These are phyloP conservation scores for Cryptoblepharus egeriae DNA, from an alignment of 2,797 vertebrate genomes.

Conservation along the genomic window DNA sequence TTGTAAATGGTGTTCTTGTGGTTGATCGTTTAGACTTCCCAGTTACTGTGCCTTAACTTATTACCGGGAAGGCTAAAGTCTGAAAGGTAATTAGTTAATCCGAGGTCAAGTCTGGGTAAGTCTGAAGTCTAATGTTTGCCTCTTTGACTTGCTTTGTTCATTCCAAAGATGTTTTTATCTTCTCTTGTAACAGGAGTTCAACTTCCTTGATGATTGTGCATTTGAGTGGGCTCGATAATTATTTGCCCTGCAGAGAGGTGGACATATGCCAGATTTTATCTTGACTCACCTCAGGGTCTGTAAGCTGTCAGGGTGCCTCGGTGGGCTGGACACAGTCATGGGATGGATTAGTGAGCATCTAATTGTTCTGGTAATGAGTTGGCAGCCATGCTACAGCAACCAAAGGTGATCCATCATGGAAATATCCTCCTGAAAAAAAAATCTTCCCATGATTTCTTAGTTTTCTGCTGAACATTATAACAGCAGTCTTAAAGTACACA, in stretches of 20 bases:
- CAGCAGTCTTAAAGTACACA: slow-evolving; percentile 15
- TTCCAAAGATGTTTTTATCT: slow-evolving; percentile 2
- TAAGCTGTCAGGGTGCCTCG: background rate
- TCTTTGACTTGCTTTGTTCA: slow-evolving; percentile 22
- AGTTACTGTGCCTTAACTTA: slow-evolving; percentile 7
- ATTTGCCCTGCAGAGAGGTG: background rate
- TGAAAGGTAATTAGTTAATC: slow-evolving; percentile 45
- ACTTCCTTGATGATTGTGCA: background rate
- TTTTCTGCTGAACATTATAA: slow-evolving; percentile 2
- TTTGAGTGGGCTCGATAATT: background rate
- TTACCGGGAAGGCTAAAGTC: slow-evolving; percentile 34
- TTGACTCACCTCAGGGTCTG: background rate
- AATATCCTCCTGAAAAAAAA: background rate
- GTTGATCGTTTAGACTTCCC: slow-evolving; percentile 27
- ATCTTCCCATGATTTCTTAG: background rate
- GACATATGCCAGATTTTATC: slow-evolving; percentile 23
- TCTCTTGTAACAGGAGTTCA: slow-evolving; percentile 11
- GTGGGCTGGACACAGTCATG: background rate
- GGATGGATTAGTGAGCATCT: background rate
- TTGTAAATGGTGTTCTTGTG: slow-evolving; percentile 16
- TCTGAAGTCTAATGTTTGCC: slow-evolving; percentile 28
- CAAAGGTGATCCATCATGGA: background rate
- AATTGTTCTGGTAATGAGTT: slow-evolving; percentile 26
- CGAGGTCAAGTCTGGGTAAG: slow-evolving; percentile 30
- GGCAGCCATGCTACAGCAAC: background rate